phyloP scores from a whole-genome alignment of 1,140 invertebrate genomes.

The Rhizoglyphus robini region DNA sequence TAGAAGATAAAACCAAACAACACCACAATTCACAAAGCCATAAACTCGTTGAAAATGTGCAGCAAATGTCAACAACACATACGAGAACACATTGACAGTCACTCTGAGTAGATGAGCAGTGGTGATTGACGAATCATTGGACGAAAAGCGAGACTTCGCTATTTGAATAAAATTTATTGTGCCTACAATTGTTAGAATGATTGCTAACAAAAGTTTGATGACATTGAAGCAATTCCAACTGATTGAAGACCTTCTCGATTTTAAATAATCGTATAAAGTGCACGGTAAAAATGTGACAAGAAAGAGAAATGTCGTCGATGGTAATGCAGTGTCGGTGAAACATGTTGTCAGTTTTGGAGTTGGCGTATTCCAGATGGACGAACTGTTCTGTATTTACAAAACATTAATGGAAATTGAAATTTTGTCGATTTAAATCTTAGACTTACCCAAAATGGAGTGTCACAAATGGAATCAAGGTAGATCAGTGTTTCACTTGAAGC shows the following conservation, averaged over 20 bases:
- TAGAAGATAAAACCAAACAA: conserved; percentile 16
- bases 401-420: too few relatives aligned
- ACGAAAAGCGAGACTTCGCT: too few relatives aligned
- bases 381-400: not conserved
- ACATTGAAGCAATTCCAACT: not conserved
- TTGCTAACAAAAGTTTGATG: not conserved
- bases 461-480: too few relatives aligned
- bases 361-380: conserved; percentile 59
- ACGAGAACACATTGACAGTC: not conserved
- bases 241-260: not conserved
- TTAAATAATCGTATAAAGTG: not conserved
- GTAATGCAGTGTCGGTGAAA: conserved; percentile 70
- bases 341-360: conserved; percentile 69
- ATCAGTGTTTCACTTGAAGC: too few relatives aligned
- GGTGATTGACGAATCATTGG: not conserved
- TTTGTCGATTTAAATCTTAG: too few relatives aligned
- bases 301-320: conserved; percentile 73
- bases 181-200: not conserved
- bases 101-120: not conserved
- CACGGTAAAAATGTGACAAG: conserved; percentile 48
- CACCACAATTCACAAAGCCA: conserved; percentile 5
- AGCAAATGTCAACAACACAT: not conserved
- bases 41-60: not conserved
- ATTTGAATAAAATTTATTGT: too few relatives aligned
- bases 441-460: not conserved